Evolutionary conservation across 1,140 invertebrate species (phyloP).

Genomic region (Brachionus koreanus): DNA sequence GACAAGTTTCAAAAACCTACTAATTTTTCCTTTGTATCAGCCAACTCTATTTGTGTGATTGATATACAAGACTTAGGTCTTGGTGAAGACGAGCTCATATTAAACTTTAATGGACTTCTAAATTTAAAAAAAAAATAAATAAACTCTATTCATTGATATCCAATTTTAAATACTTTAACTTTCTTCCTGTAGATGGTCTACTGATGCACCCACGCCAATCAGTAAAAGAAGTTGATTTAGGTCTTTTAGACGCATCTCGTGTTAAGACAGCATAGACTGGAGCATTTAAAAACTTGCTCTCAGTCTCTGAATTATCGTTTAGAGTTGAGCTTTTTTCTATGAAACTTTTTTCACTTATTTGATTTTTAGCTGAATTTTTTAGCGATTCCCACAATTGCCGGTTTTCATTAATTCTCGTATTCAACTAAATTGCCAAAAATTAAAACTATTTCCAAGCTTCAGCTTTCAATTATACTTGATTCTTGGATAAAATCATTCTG

Average conservation of each 20-base stretch:
- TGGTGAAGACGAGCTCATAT: not conserved
- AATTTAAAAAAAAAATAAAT: not conserved
- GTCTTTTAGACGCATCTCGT: not conserved
- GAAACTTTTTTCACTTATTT: not conserved
- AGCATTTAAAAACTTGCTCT: not conserved
- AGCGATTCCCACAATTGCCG: conserved; percentile 2
- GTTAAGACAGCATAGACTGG: conserved; percentile 9
- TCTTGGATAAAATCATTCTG: conserved; percentile 29
- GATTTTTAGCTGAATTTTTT: conserved; percentile 1
- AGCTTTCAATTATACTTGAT: not conserved
- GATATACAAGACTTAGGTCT: conserved; percentile 5
- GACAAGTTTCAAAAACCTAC: not conserved
- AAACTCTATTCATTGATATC: not conserved
- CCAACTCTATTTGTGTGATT: not conserved
- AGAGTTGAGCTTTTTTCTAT: not conserved
- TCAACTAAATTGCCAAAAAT: not conserved
- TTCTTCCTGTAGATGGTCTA: conserved; percentile 17
- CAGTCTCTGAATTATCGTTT: not conserved
- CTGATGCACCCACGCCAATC: conserved; percentile 39
- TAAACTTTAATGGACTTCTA: conserved; percentile 32
- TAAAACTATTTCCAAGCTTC: not conserved
- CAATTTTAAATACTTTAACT: not conserved
- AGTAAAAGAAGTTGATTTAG: conserved; percentile 31
- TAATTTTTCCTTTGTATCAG: not conserved
- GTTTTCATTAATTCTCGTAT: conserved; percentile 26